A percentile compares a stretch with the other conserved stretches of the same genome.
These are phyloP conservation scores for Gymnocephalus cernua DNA, from an alignment of 2,113 vertebrate genomes.

Conservation along the genomic window DNA sequence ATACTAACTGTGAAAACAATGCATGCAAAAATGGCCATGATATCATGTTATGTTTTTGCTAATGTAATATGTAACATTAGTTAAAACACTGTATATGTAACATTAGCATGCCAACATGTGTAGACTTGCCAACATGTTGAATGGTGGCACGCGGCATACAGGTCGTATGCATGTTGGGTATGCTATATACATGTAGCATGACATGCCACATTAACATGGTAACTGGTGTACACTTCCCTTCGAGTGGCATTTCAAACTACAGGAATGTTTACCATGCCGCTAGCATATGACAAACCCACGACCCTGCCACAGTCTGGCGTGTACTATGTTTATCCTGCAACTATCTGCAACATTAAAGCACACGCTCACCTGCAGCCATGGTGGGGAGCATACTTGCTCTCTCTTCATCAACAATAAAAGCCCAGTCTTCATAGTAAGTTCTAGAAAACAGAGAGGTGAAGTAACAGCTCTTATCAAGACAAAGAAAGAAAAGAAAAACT, in stretches of 20 bases:
- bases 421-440: slow-evolving; percentile 98
- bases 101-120: too few relatives aligned
- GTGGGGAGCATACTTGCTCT: slow-evolving; percentile 97
- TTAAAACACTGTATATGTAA: too few relatives aligned
- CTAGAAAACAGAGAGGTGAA: slow-evolving; percentile 73
- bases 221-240: not conserved
- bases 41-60: not conserved
- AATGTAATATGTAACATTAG: not conserved
- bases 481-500: not conserved
- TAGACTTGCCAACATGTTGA: too few relatives aligned
- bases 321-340: too few relatives aligned
- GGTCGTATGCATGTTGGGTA: too few relatives aligned
- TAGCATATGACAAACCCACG: not conserved
- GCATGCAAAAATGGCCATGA: not conserved
- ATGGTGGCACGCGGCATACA: too few relatives aligned
- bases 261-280: not conserved
- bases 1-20: not conserved
- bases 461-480: not conserved
- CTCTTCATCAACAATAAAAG: slow-evolving; percentile 96
- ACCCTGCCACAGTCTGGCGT: not conserved
- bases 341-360: not conserved
- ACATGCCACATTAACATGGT: not conserved
- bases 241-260: not conserved
- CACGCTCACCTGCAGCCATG: slow-evolving; percentile 94
- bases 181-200: not conserved